Evolutionary conservation across 2,113 vertebrate genomes (phyloP).

Genomic region (Ibidorhyncha struthersii): DNA sequence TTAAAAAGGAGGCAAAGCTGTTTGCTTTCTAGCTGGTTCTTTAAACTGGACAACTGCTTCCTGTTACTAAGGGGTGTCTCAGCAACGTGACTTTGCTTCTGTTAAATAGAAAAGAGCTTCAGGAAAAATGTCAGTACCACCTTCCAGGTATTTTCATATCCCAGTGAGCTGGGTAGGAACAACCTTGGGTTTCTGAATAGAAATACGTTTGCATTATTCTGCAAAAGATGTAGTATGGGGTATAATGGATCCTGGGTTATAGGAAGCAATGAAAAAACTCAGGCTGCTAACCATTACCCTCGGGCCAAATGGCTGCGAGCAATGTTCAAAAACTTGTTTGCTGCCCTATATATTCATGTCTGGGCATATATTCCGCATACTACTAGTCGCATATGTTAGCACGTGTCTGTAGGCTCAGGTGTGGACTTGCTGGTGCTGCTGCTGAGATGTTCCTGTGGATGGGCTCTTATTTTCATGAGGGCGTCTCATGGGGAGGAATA

Average conservation of each 20-base stretch:
- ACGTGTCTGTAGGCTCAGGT: neutral
- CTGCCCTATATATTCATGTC: neutral
- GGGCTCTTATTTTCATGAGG: neutral
- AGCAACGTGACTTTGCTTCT: slow-evolving; percentile 55
- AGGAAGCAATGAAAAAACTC: neutral
- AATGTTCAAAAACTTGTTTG: neutral
- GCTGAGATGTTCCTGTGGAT: neutral
- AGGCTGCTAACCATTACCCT: neutral
- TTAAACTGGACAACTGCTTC: slow-evolving; percentile 74
- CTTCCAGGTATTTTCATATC: slow-evolving; percentile 36
- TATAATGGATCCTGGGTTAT: neutral
- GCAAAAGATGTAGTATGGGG: neutral
- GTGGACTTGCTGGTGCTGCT: neutral
- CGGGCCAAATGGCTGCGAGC: neutral
- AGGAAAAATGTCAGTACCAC: slow-evolving; percentile 53
- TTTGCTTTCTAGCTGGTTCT: slow-evolving; percentile 86
- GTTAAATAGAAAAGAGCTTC: slow-evolving; percentile 52
- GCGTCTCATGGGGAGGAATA: neutral
- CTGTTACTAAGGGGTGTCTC: slow-evolving; percentile 70
- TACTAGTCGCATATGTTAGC: fast-evolving
- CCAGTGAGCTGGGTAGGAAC: neutral
- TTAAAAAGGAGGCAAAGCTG: slow-evolving; percentile 84
- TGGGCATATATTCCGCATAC: neutral
- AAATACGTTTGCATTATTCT: neutral
- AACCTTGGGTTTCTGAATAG: neutral